Base-by-base conservation (phyloP, 1,140 invertebrate species). In the Dolichoris vasculosae region DNA sequence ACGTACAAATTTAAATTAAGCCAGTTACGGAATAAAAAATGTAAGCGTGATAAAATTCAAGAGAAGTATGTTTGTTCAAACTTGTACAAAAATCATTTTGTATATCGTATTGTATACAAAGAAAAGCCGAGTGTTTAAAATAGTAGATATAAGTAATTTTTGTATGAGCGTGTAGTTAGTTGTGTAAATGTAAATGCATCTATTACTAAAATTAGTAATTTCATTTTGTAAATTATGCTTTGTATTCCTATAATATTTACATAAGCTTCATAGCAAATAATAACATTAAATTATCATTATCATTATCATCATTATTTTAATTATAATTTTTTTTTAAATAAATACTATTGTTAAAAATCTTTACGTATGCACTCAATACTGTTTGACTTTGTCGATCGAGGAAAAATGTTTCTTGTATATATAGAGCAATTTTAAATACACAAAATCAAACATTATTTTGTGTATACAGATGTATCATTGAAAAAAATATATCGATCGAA, bases 1-100 rank as follows among this genome's bases (percentile, higher is more conserved):
- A 82, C 73, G 84, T 85, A 85, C 84, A 85, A 85, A 85, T 82
- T 85, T 85, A 81, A 81, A 76, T 85, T 85, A 82, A 85, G 79
- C 20, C 84, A 67, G 64, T 73, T 80, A 76, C 38, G 32, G 55
- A 76, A 55, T 71, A 23, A 73, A 83, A 51, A 67, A 67, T 81
- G 48, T 84, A 80, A 40, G 71, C 9, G 59, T 67, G 71, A 76
- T 32, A 67, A 84, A 79, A 77, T 85, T 81, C 4, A 55, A 69
- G 32, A 63, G 55, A 80, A 71, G 81, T 77, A 67, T 82, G 78
- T 75, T 85, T 79, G 51, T 81, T 81, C 32, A 82, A 85, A 76
- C 79, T 77, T 85, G 78, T 85, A 85, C 51, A 82, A 77, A 85
- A 81, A 71, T 73, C 40, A 48, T 82, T 81, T 81, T 85, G 79